phyloP scores from a whole-genome alignment of 2,113 vertebrate species.

The Rhegmatorhina hoffmannsi region DNA sequence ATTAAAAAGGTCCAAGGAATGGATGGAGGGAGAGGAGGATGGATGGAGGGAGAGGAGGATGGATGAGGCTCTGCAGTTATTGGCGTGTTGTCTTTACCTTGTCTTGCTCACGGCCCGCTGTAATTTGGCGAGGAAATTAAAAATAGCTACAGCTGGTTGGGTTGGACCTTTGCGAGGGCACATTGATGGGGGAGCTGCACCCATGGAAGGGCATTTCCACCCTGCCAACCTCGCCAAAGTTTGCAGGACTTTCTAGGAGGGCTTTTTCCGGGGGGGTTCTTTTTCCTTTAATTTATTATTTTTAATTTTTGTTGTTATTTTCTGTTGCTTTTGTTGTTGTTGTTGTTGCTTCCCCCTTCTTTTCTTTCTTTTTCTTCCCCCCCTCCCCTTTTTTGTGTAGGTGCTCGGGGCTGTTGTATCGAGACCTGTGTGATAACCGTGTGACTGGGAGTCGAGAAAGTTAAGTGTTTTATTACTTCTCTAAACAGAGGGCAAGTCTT shows the following conservation, averaged over 20 bases:
- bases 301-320: not conserved
- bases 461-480: slow-evolving; percentile 83
- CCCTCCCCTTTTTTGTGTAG: not conserved
- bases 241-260: not conserved
- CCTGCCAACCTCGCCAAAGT: not conserved
- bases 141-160: not conserved
- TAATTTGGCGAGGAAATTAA: not conserved
- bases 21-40: slow-evolving; percentile 1
- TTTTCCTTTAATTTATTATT: not conserved
- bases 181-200: not conserved
- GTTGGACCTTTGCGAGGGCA: not conserved
- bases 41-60: not conserved
- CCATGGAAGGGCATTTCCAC: not conserved
- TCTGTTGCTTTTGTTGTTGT: not conserved
- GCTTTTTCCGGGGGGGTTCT: not conserved
- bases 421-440: slow-evolving; percentile 64
- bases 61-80: not conserved
- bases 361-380: not conserved
- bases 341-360: too few species aligned
- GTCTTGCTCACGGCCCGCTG: not conserved
- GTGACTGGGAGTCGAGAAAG: slow-evolving; percentile 73
- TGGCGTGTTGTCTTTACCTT: not conserved
- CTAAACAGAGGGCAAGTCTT: slow-evolving; percentile 81
- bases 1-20: slow-evolving; percentile 48
- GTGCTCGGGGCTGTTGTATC: slow-evolving; percentile 47